Conservation (phyloP, 2,888 invertebrate genomes). For the Lissocephala sabroskyi region DNA sequence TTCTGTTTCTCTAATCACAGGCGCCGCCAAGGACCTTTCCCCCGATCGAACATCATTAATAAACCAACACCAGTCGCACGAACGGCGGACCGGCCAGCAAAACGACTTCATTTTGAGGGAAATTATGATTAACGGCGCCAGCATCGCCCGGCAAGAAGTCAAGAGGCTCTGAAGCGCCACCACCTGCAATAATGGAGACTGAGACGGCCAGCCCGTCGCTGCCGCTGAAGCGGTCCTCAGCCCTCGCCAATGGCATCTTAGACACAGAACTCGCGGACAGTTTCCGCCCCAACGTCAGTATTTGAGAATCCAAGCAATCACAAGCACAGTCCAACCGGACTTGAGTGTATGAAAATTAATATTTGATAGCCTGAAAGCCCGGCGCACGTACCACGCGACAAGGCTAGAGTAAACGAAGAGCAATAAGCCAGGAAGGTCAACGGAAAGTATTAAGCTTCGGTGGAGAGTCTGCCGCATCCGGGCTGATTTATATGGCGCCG, state of each 20-base stretch:
- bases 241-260: too few relatives aligned
- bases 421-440: conserved; percentile 6
- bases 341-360: conserved; percentile 1
- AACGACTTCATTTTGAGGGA: conserved; percentile 55
- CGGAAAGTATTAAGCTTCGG: not conserved
- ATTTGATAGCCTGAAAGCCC: conserved; percentile 1
- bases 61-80: conserved; percentile 4
- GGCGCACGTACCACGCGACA: not conserved
- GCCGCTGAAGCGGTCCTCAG: conserved; percentile 10
- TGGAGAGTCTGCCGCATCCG: not conserved
- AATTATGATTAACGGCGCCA: conserved; percentile 65
- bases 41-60: not conserved
- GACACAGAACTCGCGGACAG: conserved; percentile 6
- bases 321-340: too few relatives aligned
- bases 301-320: not conserved
- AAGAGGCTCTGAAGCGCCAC: not conserved
- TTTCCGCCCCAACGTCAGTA: not conserved
- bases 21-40: conserved; percentile 7
- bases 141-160: conserved; percentile 35
- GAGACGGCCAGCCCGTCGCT: conserved; percentile 5
- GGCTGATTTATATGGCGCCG: conserved; percentile 47
- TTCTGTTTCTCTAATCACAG: not conserved
- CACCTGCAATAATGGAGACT: conserved; percentile 16
- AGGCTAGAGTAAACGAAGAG: not conserved
- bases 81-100: too few relatives aligned